Evolutionary conservation across 92 coral and sea anemone genomes (phyloP), one percentile per base, ranked within the genome.

Genomic region (Actinernus sp.): DNA sequence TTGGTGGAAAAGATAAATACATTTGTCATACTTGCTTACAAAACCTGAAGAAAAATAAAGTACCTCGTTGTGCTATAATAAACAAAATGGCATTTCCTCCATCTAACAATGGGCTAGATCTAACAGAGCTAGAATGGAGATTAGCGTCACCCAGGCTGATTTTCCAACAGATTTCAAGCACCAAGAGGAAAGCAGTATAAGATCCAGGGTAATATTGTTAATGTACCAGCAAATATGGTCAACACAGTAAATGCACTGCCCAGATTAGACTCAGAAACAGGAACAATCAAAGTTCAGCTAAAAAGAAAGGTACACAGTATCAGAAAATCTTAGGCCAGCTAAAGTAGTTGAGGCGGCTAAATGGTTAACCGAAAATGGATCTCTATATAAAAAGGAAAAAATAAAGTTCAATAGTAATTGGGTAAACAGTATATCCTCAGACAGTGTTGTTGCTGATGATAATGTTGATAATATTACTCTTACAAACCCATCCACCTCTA

Each of bases 51-150:
- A 71, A 79, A 79, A 81, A 57, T 52, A 81, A 73, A 51, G 78
- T 78, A 29, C 71, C 85, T 36, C 85, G 78, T 30, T 79, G 86
- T 39, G 54, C 86, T 50, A 49, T 79, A 56, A 72, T 73, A 51
- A 79, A 79, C 69, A 69, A 69, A 43, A 77, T 77, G 84, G 37
- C 47, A 40, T 77, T 77, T 68, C 83, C 78, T 23, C 70, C 20
- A 33, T 57, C 49, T 16, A 47, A n/a, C n/a, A n/a, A n/a, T n/a
- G n/a, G n/a, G n/a, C n/a, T n/a, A n/a, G 52, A 45, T 18, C 10
- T 18, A 8, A 8, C 8, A 6, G 17, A 45, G 52, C 52, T 45
- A 9, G 52, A 45, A 17, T 45, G 52, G 8, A 45, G 52, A 17
- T 23, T 45, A 9, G 30, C 55, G 25, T n/a, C 69, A 49, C 81